Evolutionary conservation across 2,113 vertebrate species (phyloP).

Genomic region (Podiceps cristatus): DNA sequence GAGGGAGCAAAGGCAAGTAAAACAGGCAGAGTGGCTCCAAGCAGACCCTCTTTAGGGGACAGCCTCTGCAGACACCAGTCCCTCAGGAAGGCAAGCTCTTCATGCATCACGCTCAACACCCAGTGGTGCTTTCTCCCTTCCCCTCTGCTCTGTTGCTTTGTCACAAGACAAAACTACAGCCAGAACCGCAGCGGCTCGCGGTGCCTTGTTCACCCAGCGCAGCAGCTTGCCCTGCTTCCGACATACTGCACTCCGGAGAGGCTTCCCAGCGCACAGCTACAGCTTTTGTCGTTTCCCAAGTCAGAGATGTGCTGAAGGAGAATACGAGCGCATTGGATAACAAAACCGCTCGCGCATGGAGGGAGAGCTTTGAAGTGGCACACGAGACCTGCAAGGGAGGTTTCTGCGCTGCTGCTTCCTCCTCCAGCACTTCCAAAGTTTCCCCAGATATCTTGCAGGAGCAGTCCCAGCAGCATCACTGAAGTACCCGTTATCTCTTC

Average conservation of each 20-base stretch:
- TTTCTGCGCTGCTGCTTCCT: not conserved
- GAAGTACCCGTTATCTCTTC: not conserved
- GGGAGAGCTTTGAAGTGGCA: not conserved
- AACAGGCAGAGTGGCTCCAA: not conserved
- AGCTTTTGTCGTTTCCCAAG: not conserved
- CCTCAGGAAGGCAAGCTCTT: not conserved
- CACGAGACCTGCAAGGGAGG: not conserved
- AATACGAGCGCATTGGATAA: accelerated
- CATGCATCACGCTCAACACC: not conserved
- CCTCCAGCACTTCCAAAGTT: not conserved
- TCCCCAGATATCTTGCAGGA: not conserved
- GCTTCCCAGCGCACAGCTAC: not conserved
- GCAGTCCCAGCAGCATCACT: not conserved
- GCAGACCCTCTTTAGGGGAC: not conserved
- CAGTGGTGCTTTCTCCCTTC: not conserved
- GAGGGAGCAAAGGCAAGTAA: not conserved
- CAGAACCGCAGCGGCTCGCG: accelerated
- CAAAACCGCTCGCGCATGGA: not conserved
- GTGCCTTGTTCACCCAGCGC: not conserved
- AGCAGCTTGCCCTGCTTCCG: not conserved
- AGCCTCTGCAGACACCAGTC: not conserved
- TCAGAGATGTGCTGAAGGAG: not conserved
- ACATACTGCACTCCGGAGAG: not conserved
- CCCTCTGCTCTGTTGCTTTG: not conserved
- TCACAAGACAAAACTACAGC: not conserved